These are phyloP conservation scores for Forbesichthys agassizii DNA, from an alignment of 2,113 vertebrate species.

Conservation along the genomic window DNA sequence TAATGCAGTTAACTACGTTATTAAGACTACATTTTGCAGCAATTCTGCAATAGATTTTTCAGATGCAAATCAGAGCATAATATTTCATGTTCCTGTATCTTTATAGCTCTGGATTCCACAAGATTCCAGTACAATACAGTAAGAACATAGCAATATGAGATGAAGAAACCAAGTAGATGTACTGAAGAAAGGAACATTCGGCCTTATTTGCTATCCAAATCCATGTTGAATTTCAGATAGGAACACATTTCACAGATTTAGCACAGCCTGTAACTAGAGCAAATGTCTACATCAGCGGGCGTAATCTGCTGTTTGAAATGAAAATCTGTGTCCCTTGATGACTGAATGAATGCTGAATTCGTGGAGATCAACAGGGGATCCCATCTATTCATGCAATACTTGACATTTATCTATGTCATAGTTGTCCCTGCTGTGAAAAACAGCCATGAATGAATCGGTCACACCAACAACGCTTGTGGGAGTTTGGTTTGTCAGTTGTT, in stretches of 20 bases:
- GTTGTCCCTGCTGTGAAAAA: constrained; percentile 42
- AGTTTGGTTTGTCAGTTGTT: constrained; percentile 34
- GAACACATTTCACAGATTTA: background rate
- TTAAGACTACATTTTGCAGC: too few relatives aligned
- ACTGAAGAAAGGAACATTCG: too few relatives aligned
- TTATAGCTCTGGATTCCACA: too few relatives aligned
- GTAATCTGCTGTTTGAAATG: background rate
- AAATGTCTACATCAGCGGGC: background rate
- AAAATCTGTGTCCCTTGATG: background rate
- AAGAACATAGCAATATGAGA: too few relatives aligned
- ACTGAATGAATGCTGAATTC: constrained; percentile 12
- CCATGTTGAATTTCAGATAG: too few relatives aligned
- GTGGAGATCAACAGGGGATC: background rate
- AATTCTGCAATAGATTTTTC: too few relatives aligned
- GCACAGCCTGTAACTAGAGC: background rate
- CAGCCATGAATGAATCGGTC: constrained; percentile 38
- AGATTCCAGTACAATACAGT: too few relatives aligned
- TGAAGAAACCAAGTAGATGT: too few relatives aligned
- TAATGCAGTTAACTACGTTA: too few relatives aligned
- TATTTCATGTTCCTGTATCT: too few relatives aligned
- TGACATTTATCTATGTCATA: constrained; percentile 47
- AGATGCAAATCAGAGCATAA: too few relatives aligned
- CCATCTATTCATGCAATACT: background rate
- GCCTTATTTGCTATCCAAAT: too few relatives aligned
- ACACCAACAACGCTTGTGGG: constrained; percentile 44